phyloP scores from a whole-genome alignment of 2,113 vertebrate genomes.

The Callipepla squamata region DNA sequence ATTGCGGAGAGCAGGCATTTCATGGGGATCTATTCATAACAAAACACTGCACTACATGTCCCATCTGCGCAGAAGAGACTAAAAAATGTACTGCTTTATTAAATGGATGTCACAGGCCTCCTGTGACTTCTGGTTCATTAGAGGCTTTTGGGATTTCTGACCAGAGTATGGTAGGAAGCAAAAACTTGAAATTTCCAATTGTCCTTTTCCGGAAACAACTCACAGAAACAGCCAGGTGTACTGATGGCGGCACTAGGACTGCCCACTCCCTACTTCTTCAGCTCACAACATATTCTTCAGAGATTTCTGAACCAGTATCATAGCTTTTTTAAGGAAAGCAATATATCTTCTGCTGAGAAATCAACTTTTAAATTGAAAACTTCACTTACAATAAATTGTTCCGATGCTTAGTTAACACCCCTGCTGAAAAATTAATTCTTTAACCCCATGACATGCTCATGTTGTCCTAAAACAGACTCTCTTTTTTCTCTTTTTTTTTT shows the following conservation, averaged over 20 bases:
- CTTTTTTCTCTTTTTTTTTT: background rate
- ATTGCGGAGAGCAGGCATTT: background rate
- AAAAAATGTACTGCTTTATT: background rate
- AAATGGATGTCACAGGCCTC: background rate
- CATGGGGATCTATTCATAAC: background rate
- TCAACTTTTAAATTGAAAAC: background rate
- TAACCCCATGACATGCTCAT: background rate
- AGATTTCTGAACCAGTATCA: background rate
- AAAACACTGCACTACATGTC: background rate
- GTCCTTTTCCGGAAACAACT: background rate
- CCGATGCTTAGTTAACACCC: background rate
- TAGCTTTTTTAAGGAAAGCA: background rate
- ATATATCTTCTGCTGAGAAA: background rate
- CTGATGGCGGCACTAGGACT: too few species aligned
- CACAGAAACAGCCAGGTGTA: accelerated
- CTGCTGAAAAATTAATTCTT: background rate
- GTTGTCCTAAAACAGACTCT: background rate
- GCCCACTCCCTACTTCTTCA: background rate
- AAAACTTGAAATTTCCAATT: background rate
- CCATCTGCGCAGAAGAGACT: background rate
- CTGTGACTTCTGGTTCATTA: background rate
- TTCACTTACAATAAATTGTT: background rate
- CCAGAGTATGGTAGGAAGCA: background rate
- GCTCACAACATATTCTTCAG: background rate
- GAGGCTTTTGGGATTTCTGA: background rate